Percentiles rank a stretch among this genome's conserved stretches.
These are phyloP conservation scores for Crotalus helleri DNA, from an alignment of 2,113 vertebrate genomes.

Conservation along the genomic window DNA sequence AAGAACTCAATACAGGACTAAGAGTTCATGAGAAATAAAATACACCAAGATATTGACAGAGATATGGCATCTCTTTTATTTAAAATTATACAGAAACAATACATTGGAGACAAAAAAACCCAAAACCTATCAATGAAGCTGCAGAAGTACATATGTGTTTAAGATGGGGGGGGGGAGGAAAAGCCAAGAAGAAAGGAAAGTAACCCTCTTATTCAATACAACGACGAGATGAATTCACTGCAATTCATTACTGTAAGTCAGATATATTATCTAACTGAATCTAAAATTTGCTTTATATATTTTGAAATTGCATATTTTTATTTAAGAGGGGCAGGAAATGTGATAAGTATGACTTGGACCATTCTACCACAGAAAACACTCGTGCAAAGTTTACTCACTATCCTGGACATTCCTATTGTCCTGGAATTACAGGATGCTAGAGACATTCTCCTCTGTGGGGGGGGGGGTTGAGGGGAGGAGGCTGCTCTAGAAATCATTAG, in stretches of 20 bases:
- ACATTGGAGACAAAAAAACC: constrained; percentile 20
- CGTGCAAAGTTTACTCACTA: neutral
- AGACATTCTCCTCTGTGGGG: neutral
- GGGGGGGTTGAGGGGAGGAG: neutral
- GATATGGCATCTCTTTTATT: constrained; percentile 47
- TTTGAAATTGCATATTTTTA: constrained; percentile 21
- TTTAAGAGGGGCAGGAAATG: neutral
- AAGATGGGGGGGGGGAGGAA: neutral
- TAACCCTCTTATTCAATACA: neutral
- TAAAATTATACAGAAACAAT: constrained; percentile 41
- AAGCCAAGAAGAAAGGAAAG: constrained; percentile 11
- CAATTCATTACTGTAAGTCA: constrained; percentile 23
- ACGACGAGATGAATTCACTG: neutral
- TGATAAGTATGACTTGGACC: neutral
- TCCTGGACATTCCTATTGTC: neutral
- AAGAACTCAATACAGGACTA: neutral
- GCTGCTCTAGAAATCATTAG: neutral
- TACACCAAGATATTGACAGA: neutral
- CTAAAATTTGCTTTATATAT: constrained; percentile 27
- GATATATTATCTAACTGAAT: constrained; percentile 22
- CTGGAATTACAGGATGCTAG: neutral
- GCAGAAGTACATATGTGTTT: constrained; percentile 18
- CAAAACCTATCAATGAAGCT: neutral
- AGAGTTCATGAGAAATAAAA: neutral
- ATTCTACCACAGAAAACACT: neutral